Conservation (phyloP, 1,140 invertebrate species). For the Diorhabda sublineata region DNA sequence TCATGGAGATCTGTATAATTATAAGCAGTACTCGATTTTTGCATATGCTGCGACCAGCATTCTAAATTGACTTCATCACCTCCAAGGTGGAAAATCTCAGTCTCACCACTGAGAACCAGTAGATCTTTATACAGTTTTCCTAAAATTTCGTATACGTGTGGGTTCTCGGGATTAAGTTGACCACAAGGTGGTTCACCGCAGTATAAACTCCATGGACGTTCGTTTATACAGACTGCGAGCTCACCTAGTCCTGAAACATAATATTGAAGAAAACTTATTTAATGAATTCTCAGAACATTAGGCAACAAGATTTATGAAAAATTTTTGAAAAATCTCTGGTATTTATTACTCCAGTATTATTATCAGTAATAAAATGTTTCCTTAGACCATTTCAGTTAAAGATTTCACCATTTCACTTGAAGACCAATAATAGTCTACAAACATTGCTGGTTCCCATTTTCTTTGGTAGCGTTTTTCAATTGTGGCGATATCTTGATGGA, state of each 20-base stretch:
- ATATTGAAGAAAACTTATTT: no score
- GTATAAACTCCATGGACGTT: conserved; percentile 70
- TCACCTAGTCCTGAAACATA: conserved; percentile 54
- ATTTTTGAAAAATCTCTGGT: no score
- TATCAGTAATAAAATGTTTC: no score
- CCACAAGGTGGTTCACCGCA: conserved; percentile 81
- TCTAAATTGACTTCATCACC: conserved; percentile 77
- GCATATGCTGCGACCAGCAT: conserved; percentile 65
- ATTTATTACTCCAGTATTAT: no score
- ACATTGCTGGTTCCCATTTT: no score
- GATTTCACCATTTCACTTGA: no score
- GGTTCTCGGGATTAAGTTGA: conserved; percentile 76
- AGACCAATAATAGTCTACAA: no score
- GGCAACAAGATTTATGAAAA: no score
- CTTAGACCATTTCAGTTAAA: no score
- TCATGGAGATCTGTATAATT: conserved; percentile 71
- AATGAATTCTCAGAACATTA: no score
- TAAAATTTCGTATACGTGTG: conserved; percentile 66
- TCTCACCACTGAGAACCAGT: conserved; percentile 59
- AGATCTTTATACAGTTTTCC: conserved; percentile 64
- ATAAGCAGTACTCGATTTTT: conserved; percentile 50
- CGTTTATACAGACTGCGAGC: conserved; percentile 68
- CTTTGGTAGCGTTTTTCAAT: no score
- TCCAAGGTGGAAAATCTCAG: conserved; percentile 74
- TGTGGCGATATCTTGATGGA: no score